phyloP scores from a whole-genome alignment of 2,797 vertebrate species.

The Glossophaga mutica region DNA sequence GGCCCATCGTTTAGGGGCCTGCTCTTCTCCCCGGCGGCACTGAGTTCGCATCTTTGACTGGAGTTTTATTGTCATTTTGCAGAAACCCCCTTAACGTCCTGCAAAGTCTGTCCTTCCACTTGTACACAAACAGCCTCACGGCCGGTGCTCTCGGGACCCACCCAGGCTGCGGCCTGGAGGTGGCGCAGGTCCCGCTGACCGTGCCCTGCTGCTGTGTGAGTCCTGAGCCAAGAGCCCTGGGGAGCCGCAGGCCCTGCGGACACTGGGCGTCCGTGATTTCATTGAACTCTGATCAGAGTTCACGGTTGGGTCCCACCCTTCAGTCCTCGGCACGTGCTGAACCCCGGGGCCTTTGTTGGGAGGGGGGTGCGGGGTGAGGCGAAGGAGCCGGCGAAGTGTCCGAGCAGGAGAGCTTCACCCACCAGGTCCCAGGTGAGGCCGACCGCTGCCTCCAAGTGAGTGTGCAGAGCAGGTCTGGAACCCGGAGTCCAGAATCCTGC shows the following conservation, averaged over 20 bases:
- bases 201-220: accelerated
- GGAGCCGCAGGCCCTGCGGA: accelerated
- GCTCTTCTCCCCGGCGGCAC: not conserved
- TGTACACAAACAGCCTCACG: accelerated
- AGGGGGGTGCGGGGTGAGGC: no score
- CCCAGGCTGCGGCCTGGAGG: not conserved
- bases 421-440: not conserved
- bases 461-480: accelerated
- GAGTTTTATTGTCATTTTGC: not conserved
- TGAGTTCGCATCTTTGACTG: accelerated
- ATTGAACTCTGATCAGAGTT: no score
- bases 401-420: accelerated
- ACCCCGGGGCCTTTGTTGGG: not conserved
- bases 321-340: not conserved
- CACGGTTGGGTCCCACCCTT: not conserved
- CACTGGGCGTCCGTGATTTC: accelerated
- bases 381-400: accelerated
- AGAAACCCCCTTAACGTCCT: not conserved
- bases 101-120: not conserved
- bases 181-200: no score
- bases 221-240: not conserved
- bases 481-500: not conserved
- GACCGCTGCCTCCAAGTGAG: accelerated
- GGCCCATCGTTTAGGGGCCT: not conserved
- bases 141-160: no score